Conservation (phyloP, 1,140 invertebrate genomes). For the Platorchestia sp. region DNA sequence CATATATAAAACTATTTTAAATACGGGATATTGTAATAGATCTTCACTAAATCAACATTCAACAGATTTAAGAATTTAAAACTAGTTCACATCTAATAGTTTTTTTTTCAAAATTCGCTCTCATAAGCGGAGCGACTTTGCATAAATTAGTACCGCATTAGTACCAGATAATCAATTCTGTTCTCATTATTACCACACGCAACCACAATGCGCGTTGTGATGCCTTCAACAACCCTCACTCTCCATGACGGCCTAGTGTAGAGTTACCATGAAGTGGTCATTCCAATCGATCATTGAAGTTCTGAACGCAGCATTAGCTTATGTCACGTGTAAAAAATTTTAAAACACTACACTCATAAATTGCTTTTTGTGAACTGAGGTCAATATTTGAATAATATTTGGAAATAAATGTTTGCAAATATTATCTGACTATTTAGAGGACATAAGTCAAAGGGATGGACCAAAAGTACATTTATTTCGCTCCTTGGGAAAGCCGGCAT, state of each 20-base stretch:
- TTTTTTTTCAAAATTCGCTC: neutral
- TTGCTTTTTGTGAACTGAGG: neutral
- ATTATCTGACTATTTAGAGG: neutral
- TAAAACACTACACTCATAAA: neutral
- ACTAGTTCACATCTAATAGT: neutral
- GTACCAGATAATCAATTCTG: no score
- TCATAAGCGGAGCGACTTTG: neutral
- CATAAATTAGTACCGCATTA: neutral
- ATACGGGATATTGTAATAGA: neutral
- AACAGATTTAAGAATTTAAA: neutral
- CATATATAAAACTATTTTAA: neutral
- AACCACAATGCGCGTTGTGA: neutral
- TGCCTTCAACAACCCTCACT: neutral
- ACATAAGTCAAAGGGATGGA: neutral
- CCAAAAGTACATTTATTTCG: neutral
- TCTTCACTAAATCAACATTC: neutral
- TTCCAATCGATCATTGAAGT: neutral
- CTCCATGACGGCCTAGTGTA: neutral
- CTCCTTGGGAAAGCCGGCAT: neutral
- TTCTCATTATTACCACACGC: neutral
- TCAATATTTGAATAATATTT: neutral
- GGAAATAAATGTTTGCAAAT: neutral
- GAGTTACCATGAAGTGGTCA: neutral
- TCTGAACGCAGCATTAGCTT: neutral
- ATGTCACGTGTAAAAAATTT: neutral